A percentile compares a stretch with the other conserved stretches of the same genome.
phyloP scores from a whole-genome alignment of 1,140 invertebrate genomes.

The Dufourea novaeangliae region DNA sequence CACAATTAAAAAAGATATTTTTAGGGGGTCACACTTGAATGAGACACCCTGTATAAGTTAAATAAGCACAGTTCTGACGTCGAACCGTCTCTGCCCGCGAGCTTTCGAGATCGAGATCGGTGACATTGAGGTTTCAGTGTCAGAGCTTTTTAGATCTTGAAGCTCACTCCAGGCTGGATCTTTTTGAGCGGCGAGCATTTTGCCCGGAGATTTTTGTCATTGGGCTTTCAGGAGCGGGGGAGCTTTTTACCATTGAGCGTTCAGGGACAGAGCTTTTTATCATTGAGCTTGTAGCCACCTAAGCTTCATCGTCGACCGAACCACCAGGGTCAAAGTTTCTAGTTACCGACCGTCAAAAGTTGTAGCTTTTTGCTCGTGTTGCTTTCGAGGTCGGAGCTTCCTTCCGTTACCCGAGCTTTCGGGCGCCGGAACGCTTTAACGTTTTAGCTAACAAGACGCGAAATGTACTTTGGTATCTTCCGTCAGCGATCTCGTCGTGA shows the following conservation, averaged over 20 bases:
- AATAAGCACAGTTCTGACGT: too few relatives aligned
- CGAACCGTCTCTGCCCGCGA: not conserved
- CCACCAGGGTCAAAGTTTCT: conserved; percentile 3
- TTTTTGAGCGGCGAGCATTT: not conserved
- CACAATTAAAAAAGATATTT: too few relatives aligned
- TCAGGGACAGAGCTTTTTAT: conserved; percentile 2
- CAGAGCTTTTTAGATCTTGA: not conserved
- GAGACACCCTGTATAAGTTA: too few relatives aligned
- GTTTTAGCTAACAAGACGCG: not conserved
- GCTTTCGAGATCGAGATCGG: not conserved
- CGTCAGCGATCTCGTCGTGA: not conserved
- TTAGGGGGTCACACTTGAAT: too few relatives aligned
- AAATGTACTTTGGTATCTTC: not conserved
- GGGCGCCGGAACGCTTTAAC: not conserved
- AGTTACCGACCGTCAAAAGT: not conserved
- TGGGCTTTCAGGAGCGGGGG: not conserved
- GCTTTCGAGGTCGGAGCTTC: not conserved
- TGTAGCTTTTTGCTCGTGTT: not conserved
- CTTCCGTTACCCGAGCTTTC: too few relatives aligned
- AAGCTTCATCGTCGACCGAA: not conserved
- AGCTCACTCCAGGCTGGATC: too few relatives aligned
- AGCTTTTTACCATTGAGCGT: not conserved
- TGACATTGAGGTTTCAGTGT: too few relatives aligned
- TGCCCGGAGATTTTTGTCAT: not conserved
- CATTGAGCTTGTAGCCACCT: not conserved